A percentile compares a stretch with the other conserved stretches of the same genome.
Evolutionary conservation across 35 echinoderm and acorn worm species (phyloP).

Genomic region (Heliocidaris erythrogramma): DNA sequence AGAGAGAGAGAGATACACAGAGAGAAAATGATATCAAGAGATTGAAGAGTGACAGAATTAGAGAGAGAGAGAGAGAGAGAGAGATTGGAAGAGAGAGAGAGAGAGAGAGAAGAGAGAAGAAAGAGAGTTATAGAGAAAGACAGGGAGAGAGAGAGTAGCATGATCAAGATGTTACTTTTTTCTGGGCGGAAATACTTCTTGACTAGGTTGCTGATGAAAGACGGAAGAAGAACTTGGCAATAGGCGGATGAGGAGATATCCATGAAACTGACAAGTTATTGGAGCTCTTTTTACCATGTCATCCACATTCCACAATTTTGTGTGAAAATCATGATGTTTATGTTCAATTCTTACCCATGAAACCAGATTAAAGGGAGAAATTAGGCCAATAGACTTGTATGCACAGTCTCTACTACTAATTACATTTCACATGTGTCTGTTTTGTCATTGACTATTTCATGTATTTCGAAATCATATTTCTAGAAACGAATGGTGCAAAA

Average conservation of each 20-base stretch:
- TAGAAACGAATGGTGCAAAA: too few species aligned
- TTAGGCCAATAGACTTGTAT: too few species aligned
- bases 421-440: too few species aligned
- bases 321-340: constrained; percentile 11
- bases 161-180: not conserved
- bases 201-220: not conserved
- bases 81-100: too few species aligned
- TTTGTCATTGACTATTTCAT: too few species aligned
- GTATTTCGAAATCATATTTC: too few species aligned
- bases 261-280: not conserved
- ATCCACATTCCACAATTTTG: constrained; percentile 9
- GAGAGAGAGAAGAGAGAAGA: too few species aligned
- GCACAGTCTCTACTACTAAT: too few species aligned
- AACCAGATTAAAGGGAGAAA: not conserved
- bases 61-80: not conserved
- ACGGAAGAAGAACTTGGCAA: not conserved
- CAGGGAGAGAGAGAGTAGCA: too few species aligned
- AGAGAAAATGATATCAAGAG: not conserved
- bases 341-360: not conserved
- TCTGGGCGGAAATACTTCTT: not conserved
- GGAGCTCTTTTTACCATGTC: not conserved
- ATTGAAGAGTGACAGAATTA: too few species aligned
- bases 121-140: too few species aligned
- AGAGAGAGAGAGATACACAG: not conserved
- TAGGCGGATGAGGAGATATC: not conserved